phyloP scores from a whole-genome alignment of 1,140 invertebrate genomes.

The Aethina tumida region DNA sequence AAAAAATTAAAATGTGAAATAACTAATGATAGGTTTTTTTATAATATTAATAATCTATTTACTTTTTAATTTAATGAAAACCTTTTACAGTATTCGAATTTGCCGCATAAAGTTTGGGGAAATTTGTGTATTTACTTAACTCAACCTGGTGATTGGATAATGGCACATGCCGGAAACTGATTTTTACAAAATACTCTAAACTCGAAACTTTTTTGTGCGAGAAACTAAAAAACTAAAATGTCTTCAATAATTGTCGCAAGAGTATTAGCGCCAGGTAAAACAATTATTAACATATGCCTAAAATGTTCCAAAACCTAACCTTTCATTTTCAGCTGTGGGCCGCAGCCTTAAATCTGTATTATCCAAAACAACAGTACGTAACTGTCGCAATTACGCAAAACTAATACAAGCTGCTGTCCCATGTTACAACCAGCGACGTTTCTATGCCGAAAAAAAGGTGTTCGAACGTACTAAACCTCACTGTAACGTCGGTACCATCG shows the following conservation, averaged over 20 bases:
- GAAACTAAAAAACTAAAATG: constrained; percentile 13
- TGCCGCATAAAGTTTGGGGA: too few species aligned
- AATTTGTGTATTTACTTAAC: too few species aligned
- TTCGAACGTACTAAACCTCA: constrained; percentile 83
- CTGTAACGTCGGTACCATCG: constrained; percentile 97
- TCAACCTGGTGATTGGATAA: too few species aligned
- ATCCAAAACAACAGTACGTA: constrained; percentile 10
- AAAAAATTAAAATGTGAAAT: too few species aligned
- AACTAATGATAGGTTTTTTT: too few species aligned
- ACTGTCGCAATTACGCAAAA: constrained; percentile 15
- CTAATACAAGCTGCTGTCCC: constrained; percentile 16
- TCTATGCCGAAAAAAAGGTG: constrained; percentile 41
- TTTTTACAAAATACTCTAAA: too few species aligned
- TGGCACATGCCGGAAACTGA: too few species aligned
- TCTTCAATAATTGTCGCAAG: constrained; percentile 17
- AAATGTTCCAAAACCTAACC: background rate
- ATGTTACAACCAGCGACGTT: constrained; percentile 13
- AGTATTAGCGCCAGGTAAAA: constrained; percentile 16
- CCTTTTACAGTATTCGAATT: too few species aligned
- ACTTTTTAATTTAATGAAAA: too few species aligned
- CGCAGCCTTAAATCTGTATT: constrained; percentile 13
- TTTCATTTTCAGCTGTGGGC: constrained; percentile 15
- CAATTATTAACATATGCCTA: background rate
- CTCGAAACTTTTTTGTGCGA: too few species aligned
- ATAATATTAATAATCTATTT: too few species aligned